These are phyloP conservation scores for Athene noctua DNA, from an alignment of 2,113 vertebrate genomes.

Conservation along the genomic window DNA sequence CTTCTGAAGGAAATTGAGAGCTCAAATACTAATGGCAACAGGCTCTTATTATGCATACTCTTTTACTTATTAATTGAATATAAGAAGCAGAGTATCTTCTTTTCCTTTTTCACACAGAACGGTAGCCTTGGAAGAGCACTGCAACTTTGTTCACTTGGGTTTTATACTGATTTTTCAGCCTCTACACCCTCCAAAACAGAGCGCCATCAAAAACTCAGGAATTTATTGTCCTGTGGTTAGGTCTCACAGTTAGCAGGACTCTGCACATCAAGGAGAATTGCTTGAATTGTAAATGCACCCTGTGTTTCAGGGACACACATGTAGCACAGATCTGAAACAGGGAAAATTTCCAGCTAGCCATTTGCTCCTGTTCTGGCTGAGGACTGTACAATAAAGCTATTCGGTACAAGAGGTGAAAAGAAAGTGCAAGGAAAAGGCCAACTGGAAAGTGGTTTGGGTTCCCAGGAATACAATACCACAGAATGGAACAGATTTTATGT, in stretches of 20 bases:
- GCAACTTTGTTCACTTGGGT: background rate
- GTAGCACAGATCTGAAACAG: background rate
- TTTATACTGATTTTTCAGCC: background rate
- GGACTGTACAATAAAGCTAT: fast-evolving
- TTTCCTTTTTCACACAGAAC: background rate
- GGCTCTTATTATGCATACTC: background rate
- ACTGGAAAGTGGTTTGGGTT: background rate
- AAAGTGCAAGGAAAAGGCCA: background rate
- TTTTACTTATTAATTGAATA: background rate
- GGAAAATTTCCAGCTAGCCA: background rate
- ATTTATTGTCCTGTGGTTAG: background rate
- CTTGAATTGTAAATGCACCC: background rate
- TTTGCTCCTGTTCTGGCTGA: background rate
- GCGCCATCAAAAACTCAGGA: background rate
- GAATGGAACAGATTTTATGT: background rate
- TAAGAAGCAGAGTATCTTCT: background rate
- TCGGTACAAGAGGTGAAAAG: background rate
- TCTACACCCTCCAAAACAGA: background rate
- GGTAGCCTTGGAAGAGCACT: background rate
- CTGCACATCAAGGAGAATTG: background rate
- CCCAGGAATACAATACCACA: background rate
- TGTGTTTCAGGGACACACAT: background rate
- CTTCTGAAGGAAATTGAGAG: background rate
- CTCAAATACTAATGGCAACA: background rate
- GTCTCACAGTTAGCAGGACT: background rate